Evolutionary conservation across 1,140 invertebrate species (phyloP).

Genomic region (Drosophila subpulchrella): DNA sequence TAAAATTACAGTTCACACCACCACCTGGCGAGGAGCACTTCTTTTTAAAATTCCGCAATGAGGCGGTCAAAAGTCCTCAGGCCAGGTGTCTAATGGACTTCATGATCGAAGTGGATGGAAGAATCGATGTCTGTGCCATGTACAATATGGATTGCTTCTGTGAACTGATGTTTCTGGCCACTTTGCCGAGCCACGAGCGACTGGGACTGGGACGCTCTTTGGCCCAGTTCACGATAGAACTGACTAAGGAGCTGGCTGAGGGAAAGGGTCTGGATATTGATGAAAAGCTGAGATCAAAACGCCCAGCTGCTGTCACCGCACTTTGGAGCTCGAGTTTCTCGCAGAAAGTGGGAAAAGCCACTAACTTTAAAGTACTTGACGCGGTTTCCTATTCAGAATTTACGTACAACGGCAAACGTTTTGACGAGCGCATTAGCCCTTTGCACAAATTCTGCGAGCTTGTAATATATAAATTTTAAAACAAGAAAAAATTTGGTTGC

Average conservation of each 20-base stretch:
- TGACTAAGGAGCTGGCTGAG: constrained; percentile 85
- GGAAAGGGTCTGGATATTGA: constrained; percentile 85
- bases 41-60: constrained; percentile 86
- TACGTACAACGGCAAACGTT: constrained; percentile 86
- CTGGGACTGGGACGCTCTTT: constrained; percentile 86
- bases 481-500: constrained; percentile 8
- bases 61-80: constrained; percentile 85
- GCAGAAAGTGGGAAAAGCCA: constrained; percentile 85
- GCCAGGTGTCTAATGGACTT: constrained; percentile 86
- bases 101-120: constrained; percentile 86
- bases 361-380: constrained; percentile 86
- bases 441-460: constrained; percentile 64
- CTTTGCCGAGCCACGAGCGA: constrained; percentile 84
- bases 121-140: constrained; percentile 87
- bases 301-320: constrained; percentile 86
- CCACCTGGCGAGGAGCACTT: constrained; percentile 85
- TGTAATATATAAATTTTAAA: constrained; percentile 51
- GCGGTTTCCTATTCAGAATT: constrained; percentile 85
- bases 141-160: constrained; percentile 87
- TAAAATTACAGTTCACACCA: constrained; percentile 55
- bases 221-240: constrained; percentile 85
- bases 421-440: constrained; percentile 85
- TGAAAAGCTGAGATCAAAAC: constrained; percentile 83
- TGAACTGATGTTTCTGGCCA: constrained; percentile 89
- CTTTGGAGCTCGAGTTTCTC: constrained; percentile 87